Percentiles rank a stretch among this genome's conserved stretches.
Conservation (phyloP, 2,113 vertebrate genomes). For the Gopherus evgoodei region DNA sequence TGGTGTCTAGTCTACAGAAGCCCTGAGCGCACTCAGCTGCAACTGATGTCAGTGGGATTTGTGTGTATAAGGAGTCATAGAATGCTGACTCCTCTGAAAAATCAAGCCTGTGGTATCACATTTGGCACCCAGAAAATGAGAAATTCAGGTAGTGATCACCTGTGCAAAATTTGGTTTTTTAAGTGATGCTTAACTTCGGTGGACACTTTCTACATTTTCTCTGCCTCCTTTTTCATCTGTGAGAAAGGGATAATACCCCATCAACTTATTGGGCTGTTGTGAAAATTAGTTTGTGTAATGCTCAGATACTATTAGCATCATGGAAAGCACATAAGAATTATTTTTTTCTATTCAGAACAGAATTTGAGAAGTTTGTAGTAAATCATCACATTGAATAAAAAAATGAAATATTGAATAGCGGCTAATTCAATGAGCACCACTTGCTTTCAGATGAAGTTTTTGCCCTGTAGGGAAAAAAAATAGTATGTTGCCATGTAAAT, state of each 20-base stretch:
- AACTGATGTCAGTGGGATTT: no score
- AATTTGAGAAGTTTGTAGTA: neutral
- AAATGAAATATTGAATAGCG: neutral
- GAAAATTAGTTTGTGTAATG: neutral
- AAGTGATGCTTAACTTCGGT: neutral
- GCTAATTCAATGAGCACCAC: rapidly evolving
- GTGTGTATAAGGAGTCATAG: neutral
- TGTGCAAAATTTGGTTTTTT: neutral
- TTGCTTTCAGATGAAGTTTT: neutral
- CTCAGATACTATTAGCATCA: neutral
- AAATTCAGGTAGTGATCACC: neutral
- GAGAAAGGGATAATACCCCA: rapidly evolving
- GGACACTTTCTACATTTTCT: neutral
- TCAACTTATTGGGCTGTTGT: neutral
- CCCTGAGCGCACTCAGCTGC: no score
- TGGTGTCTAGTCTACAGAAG: no score
- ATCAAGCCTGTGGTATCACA: neutral
- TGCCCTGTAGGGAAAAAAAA: neutral
- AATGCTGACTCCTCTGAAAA: neutral
- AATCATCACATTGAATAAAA: neutral
- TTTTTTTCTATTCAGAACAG: neutral
- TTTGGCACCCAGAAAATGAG: neutral
- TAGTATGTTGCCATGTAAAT: neutral
- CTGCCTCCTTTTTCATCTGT: neutral
- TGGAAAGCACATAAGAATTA: neutral